A percentile compares a stretch with the other conserved stretches of the same genome.
Evolutionary conservation across 2,888 invertebrate species (phyloP).

Genomic region (Volucella inflata): DNA sequence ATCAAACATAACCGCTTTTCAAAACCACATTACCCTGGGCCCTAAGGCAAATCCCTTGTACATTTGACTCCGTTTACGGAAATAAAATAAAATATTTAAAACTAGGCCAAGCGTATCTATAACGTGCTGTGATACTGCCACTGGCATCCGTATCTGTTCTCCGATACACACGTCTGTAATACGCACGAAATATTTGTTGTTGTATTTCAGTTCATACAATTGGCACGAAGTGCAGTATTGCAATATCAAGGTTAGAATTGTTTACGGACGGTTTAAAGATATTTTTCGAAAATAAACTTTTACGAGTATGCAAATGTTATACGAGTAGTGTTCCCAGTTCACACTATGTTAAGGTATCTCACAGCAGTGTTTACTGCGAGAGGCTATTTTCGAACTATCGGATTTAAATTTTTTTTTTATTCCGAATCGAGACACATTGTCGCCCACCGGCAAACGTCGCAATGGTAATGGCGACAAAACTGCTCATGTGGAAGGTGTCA

Average conservation of each 20-base stretch:
- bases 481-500: constrained; percentile 7
- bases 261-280: constrained; percentile 37
- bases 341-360: neutral
- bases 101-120: neutral
- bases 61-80: neutral
- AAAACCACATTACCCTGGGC: neutral
- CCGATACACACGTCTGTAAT: constrained; percentile 13
- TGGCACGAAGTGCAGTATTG: constrained; percentile 7
- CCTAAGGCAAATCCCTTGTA: neutral
- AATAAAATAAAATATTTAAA: neutral
- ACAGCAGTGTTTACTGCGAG: constrained; percentile 14
- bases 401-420: neutral
- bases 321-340: too few species aligned
- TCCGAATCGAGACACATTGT: constrained; percentile 33
- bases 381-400: constrained; percentile 24
- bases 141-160: neutral
- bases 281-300: constrained; percentile 42
- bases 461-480: neutral
- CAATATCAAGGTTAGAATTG: constrained; percentile 30
- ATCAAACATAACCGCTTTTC: neutral
- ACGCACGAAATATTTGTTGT: constrained; percentile 16
- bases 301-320: neutral
- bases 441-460: constrained; percentile 1
- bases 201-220: constrained; percentile 26
- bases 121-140: neutral